Base-by-base conservation (phyloP, 2,888 invertebrate species). In the Phyllotreta cruciferae region DNA sequence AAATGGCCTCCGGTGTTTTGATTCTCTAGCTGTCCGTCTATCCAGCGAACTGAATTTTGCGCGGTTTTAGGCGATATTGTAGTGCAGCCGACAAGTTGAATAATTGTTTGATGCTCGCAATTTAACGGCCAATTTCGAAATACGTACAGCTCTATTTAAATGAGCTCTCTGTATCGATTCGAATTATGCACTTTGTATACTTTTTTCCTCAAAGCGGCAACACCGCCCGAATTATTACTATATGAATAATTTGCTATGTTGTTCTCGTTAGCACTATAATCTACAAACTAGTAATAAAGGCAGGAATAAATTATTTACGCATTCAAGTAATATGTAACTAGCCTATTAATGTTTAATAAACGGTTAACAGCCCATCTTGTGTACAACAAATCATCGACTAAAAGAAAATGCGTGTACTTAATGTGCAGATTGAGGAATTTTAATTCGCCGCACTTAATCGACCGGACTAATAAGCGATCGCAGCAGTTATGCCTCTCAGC, bases 401-500 rank as follows among this genome's bases (percentile, higher is more conserved):
- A 7, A n/a, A 44, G 14, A 10, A n/a, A 44, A 44, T 44, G 14
- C 6, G 10, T 44, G 7, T 24, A 44, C 44, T 13, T 44, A 44
- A n/a, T 6, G 14, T 6, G 10, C 14, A 14, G 14, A 11, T 44
- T 13, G 14, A 13, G 14, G 10, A 44, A 44, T 8, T n/a, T 13
- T n/a, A 7, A 14, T 7, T 44, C 14, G 10, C 44, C 44, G 14
- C 10, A 44, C 14, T 44, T 45, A 37, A 24, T 24, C 44, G 37
- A 13, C 57, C 13, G 38, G 34, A 49, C 24, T 14, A 14, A 13
- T 36, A 57, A 37, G 54, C 38, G 41, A 38, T 39, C 24, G 56
- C 56, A 56, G 62, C 56, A 56, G 56, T 62, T 56, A 61, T 63
- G 63, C 57, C 63, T 41, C 34, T 45, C 53, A 58, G 63, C 63